Evolutionary conservation across 2,888 invertebrate species (phyloP).

Genomic region (Chrysolina americana): DNA sequence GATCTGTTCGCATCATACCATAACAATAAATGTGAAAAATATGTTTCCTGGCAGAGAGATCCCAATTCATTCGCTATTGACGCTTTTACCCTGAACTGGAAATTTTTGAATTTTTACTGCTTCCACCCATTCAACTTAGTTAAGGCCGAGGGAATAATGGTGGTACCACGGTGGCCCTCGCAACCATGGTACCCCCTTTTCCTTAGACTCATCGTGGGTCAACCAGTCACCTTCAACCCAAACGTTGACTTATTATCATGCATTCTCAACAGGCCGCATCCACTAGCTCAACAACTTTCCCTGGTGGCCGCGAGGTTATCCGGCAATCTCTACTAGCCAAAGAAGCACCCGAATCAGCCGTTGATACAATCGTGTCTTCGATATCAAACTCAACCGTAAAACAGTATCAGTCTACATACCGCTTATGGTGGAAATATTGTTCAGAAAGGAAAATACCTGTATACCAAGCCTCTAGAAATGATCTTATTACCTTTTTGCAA

Average conservation of each 20-base stretch:
- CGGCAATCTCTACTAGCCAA: slow-evolving; percentile 21
- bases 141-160: slow-evolving; percentile 29
- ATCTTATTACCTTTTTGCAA: slow-evolving; percentile 31
- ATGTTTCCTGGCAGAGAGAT: no score
- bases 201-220: background rate
- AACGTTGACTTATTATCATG: background rate
- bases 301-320: slow-evolving; percentile 30
- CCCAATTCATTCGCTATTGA: no score
- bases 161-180: slow-evolving; percentile 29
- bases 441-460: background rate
- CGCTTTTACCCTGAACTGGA: slow-evolving; percentile 11
- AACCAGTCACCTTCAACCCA: slow-evolving; percentile 3
- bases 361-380: slow-evolving; percentile 35
- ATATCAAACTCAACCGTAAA: slow-evolving; percentile 33
- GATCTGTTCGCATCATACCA: no score
- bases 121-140: slow-evolving; percentile 40
- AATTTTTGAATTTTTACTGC: slow-evolving; percentile 30
- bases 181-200: slow-evolving; percentile 35
- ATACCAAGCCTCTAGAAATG: slow-evolving; percentile 13
- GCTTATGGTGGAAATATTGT: slow-evolving; percentile 40
- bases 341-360: background rate
- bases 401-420: slow-evolving; percentile 32
- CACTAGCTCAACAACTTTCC: slow-evolving; percentile 23
- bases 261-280: slow-evolving; percentile 26
- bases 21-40: no score